Percentiles rank a stretch among this genome's conserved stretches.
Conservation (phyloP, 2,113 vertebrate species). For the Rattus rattus region DNA sequence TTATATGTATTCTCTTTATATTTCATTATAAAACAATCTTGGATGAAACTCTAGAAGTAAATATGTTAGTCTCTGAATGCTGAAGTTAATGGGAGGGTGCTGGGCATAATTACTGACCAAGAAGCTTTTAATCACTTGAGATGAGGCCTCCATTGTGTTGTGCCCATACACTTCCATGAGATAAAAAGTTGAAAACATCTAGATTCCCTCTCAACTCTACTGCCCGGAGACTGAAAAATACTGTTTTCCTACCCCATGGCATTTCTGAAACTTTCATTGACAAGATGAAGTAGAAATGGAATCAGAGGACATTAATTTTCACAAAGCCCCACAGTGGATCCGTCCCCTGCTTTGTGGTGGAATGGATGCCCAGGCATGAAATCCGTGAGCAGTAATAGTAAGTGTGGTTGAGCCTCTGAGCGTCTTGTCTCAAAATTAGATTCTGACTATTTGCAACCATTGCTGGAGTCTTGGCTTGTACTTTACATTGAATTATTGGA, state of each 20-base stretch:
- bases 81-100: not conserved
- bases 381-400: not conserved
- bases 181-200: not conserved
- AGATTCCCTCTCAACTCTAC: not conserved
- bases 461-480: not conserved
- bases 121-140: not conserved
- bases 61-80: not conserved
- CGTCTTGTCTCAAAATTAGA: conserved; percentile 57
- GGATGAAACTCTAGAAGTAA: not conserved
- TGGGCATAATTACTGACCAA: not conserved
- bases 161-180: not conserved
- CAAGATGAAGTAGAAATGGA: not conserved
- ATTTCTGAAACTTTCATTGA: not conserved
- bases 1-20: not conserved
- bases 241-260: not conserved
- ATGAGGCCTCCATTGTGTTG: not conserved
- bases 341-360: not conserved
- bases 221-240: not conserved
- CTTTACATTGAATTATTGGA: conserved; percentile 65
- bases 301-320: not conserved
- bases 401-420: conserved; percentile 9
- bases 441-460: conserved; percentile 45
- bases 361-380: not conserved
- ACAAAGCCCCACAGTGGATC: not conserved
- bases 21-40: not conserved